phyloP scores from a whole-genome alignment of 2,888 invertebrate species.

The Orchesellides sinensis region DNA sequence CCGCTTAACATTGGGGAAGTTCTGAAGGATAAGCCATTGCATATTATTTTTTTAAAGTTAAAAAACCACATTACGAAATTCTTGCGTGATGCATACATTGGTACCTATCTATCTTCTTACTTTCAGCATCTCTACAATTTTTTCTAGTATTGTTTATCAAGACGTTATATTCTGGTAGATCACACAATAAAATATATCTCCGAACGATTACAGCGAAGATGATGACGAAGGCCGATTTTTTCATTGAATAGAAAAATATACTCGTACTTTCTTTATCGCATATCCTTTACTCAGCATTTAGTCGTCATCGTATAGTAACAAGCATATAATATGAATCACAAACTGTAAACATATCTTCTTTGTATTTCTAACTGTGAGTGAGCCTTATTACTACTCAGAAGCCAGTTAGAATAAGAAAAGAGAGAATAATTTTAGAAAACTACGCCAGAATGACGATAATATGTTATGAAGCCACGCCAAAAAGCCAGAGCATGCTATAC shows the following conservation, averaged over 20 bases:
- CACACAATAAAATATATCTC: neutral
- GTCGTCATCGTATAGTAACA: too few species aligned
- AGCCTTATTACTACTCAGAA: constrained; percentile 20
- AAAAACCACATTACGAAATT: neutral
- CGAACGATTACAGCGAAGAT: neutral
- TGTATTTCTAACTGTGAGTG: constrained; percentile 25
- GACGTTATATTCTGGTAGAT: too few species aligned
- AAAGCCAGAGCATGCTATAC: constrained; percentile 50
- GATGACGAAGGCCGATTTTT: constrained; percentile 55
- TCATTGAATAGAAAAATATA: constrained; percentile 27
- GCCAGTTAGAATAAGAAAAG: constrained; percentile 26
- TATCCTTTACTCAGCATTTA: neutral
- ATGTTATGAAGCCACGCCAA: constrained; percentile 49
- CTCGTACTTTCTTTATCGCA: neutral
- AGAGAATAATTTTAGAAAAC: constrained; percentile 39
- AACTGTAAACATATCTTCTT: constrained; percentile 46
- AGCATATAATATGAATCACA: neutral
- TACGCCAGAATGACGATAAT: constrained; percentile 42
- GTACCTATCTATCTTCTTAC: neutral
- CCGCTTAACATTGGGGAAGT: constrained; percentile 2
- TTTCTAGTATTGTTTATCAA: neutral
- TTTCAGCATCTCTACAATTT: neutral
- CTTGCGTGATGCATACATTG: neutral
- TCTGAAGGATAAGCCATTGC: neutral
- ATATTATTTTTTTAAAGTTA: neutral